phyloP scores from a whole-genome alignment of 2,797 vertebrate genomes.

The Cuniculus paca region DNA sequence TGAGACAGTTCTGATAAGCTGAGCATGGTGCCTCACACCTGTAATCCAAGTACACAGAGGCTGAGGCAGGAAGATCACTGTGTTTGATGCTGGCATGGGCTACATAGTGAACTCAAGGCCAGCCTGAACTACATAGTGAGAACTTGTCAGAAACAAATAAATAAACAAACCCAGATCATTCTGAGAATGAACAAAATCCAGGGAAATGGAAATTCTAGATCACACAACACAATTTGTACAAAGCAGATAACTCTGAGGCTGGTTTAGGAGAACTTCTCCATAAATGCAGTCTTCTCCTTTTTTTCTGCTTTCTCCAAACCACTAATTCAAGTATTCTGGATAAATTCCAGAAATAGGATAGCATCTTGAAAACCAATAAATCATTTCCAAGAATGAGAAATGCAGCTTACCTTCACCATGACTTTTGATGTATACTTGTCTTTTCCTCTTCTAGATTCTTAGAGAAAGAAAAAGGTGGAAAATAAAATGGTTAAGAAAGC shows the following conservation, averaged over 20 bases:
- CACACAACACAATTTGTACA: neutral
- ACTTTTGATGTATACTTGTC: neutral
- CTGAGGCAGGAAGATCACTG: neutral
- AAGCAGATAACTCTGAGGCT: neutral
- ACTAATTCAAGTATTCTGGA: neutral
- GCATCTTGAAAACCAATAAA: constrained; percentile 10
- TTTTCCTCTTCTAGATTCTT: constrained; percentile 36
- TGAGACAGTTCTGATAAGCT: neutral
- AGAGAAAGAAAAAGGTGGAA: constrained; percentile 16
- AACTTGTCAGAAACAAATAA: neutral
- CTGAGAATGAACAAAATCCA: neutral
- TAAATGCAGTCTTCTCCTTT: neutral
- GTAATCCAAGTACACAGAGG: neutral
- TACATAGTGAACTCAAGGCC: neutral
- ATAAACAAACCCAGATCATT: neutral
- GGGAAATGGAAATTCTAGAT: neutral
- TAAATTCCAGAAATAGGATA: neutral
- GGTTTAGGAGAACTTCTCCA: neutral
- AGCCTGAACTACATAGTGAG: neutral
- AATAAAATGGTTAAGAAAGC: constrained; percentile 21
- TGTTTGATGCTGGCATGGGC: neutral
- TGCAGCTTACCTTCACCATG: constrained; percentile 51
- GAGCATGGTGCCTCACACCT: neutral
- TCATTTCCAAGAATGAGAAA: neutral
- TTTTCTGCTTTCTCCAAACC: neutral